These are phyloP conservation scores for Numenius arquata DNA, from an alignment of 2,113 vertebrate genomes.

Conservation along the genomic window DNA sequence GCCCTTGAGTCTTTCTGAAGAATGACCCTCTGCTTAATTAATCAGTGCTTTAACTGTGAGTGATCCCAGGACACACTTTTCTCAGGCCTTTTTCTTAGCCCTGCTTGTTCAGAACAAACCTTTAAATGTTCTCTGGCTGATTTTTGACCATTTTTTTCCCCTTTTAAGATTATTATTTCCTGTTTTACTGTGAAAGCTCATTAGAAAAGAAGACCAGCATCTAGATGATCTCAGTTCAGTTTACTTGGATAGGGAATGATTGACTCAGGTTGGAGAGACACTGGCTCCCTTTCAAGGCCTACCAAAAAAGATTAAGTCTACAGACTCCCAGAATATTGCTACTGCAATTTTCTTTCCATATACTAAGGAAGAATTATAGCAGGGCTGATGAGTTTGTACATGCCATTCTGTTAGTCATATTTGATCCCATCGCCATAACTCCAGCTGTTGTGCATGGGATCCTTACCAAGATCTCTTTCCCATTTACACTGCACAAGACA, in stretches of 20 bases:
- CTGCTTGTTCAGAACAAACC: slow-evolving; percentile 57
- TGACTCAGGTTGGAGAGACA: slow-evolving; percentile 35
- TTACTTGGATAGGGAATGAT: slow-evolving; percentile 55
- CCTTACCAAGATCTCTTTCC: not conserved
- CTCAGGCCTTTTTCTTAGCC: slow-evolving; percentile 51
- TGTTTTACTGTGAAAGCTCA: slow-evolving; percentile 61
- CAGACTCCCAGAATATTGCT: slow-evolving; percentile 40
- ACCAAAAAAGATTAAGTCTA: slow-evolving; percentile 33
- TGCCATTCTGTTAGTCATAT: slow-evolving; percentile 14
- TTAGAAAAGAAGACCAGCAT: slow-evolving; percentile 58
- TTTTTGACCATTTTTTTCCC: slow-evolving; percentile 64
- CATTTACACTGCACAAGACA: not conserved
- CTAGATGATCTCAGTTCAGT: slow-evolving; percentile 66
- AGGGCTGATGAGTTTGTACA: slow-evolving; percentile 12
- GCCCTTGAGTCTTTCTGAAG: slow-evolving; percentile 54
- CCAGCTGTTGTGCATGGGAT: slow-evolving; percentile 19
- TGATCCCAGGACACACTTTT: slow-evolving; percentile 61
- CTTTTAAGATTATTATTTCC: slow-evolving; percentile 67
- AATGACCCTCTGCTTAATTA: slow-evolving; percentile 63
- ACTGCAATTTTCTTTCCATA: slow-evolving; percentile 48
- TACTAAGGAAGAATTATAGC: slow-evolving; percentile 4
- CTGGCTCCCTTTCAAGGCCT: slow-evolving; percentile 57
- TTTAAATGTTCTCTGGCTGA: slow-evolving; percentile 64
- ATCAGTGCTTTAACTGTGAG: slow-evolving; percentile 58
- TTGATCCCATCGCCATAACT: slow-evolving; percentile 8